Evolutionary conservation across 2,888 invertebrate genomes (phyloP).

Genomic region (Tenthredo scrophulariae): DNA sequence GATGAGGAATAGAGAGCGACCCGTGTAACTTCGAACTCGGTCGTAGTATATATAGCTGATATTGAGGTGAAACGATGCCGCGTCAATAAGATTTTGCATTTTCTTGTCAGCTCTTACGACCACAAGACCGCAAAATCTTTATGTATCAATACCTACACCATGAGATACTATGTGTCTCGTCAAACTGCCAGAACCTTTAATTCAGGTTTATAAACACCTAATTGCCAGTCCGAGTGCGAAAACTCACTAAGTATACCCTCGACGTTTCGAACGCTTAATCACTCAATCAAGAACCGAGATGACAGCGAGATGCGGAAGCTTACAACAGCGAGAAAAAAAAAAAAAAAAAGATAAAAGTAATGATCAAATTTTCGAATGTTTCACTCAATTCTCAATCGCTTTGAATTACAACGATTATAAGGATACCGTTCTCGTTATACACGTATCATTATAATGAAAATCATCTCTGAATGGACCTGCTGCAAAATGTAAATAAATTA

Average conservation of each 20-base stretch:
- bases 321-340: not conserved
- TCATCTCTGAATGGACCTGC: not conserved
- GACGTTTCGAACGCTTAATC: not conserved
- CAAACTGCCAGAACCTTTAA: not conserved
- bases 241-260: not conserved
- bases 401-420: not conserved
- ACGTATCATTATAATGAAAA: not conserved
- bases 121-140: not conserved
- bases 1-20: slow-evolving; percentile 48
- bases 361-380: not conserved
- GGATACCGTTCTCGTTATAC: not conserved
- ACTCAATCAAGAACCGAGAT: slow-evolving; percentile 2
- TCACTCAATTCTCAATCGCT: not conserved
- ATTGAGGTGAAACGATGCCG: slow-evolving; percentile 19
- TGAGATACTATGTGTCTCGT: not conserved
- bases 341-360: not conserved
- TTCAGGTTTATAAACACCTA: not conserved
- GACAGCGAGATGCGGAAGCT: not conserved
- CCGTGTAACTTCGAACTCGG: slow-evolving; percentile 21
- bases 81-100: slow-evolving; percentile 1
- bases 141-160: not conserved
- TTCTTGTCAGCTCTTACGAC: not conserved
- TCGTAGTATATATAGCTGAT: not conserved
- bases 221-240: slow-evolving; percentile 5
- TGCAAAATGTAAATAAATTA: slow-evolving; percentile 2